phyloP scores from a whole-genome alignment of 1,140 invertebrate species.

The Aricia agestis region DNA sequence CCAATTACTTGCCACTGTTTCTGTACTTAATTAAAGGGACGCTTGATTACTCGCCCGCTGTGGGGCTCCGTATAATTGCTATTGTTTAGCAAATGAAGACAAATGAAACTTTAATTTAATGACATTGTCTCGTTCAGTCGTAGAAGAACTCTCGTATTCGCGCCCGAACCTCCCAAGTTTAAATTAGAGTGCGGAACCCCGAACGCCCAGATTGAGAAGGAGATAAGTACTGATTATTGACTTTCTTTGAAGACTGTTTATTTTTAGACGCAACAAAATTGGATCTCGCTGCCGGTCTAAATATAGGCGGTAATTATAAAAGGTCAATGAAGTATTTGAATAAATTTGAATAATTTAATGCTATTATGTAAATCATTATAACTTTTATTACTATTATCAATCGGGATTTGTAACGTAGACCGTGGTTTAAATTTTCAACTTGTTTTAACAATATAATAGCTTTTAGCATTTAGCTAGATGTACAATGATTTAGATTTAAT shows the following conservation, averaged over 20 bases:
- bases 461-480: too few relatives aligned
- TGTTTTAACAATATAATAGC: too few relatives aligned
- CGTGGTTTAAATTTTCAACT: too few relatives aligned
- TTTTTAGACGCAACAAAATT: not conserved
- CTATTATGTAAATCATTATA: too few relatives aligned
- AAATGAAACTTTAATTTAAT: conserved; percentile 76
- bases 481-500: too few relatives aligned
- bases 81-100: conserved; percentile 76
- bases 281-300: not conserved
- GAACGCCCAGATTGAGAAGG: conserved; percentile 11
- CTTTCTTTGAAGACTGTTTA: not conserved
- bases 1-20: conserved; percentile 75
- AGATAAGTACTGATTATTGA: conserved; percentile 11
- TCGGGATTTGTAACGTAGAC: too few relatives aligned
- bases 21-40: conserved; percentile 76
- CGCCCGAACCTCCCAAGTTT: conserved; percentile 46
- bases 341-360: not conserved
- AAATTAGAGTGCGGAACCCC: conserved; percentile 25
- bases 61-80: conserved; percentile 75
- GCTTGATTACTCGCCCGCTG: conserved; percentile 74
- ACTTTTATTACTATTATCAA: too few relatives aligned
- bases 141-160: conserved; percentile 59
- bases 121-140: conserved; percentile 71
- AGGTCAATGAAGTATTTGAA: not conserved
- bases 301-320: not conserved